These are phyloP conservation scores for Galeopsomyia nigrocyanea DNA, from an alignment of 2,888 invertebrate genomes.

Conservation along the genomic window DNA sequence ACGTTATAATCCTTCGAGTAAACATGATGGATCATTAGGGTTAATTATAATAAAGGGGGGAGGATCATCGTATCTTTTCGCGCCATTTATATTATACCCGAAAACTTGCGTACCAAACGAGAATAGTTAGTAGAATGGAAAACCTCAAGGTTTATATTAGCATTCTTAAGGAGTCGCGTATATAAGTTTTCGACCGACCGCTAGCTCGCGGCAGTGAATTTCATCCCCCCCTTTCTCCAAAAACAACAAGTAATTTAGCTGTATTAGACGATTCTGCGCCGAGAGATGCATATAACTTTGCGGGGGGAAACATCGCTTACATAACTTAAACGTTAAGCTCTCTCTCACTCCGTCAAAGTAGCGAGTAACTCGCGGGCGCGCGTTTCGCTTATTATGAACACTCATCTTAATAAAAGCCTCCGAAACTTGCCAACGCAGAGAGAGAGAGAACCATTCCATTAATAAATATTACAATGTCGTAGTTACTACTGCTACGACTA, in stretches of 20 bases:
- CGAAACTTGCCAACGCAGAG: conserved; percentile 24
- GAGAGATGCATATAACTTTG: conserved; percentile 36
- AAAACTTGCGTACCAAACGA: too few species aligned
- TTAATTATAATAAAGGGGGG: too few species aligned
- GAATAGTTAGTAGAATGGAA: too few species aligned
- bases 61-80: too few species aligned
- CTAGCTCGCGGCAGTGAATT: too few species aligned
- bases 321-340: conserved; percentile 33
- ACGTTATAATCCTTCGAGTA: too few species aligned
- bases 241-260: conserved; percentile 16
- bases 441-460: conserved; percentile 33
- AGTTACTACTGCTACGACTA: neutral
- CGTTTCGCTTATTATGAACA: conserved; percentile 44
- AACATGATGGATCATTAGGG: too few species aligned
- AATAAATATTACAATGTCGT: conserved; percentile 45
- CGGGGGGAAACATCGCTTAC: conserved; percentile 39
- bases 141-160: too few species aligned
- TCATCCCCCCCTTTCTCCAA: too few species aligned
- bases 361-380: conserved; percentile 32
- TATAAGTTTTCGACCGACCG: too few species aligned
- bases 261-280: conserved; percentile 29
- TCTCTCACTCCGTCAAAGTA: conserved; percentile 39
- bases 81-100: too few species aligned
- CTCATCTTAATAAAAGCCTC: conserved; percentile 48
- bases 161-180: too few species aligned